Conservation (phyloP, 2,797 vertebrate genomes). For the Darevskia nairensis region DNA sequence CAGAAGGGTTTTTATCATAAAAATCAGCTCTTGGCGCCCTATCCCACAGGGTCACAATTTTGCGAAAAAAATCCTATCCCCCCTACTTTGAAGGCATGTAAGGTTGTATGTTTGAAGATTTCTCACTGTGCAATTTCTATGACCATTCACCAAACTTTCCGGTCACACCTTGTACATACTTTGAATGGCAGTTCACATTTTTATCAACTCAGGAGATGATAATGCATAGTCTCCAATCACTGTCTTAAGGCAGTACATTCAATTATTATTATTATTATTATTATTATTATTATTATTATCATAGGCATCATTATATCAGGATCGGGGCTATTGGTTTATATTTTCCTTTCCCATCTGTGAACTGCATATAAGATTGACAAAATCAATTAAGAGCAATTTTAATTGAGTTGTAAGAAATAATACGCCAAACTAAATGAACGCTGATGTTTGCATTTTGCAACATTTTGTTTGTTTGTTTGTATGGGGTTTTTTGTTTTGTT, state of each 20-base stretch:
- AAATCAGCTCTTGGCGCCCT: too few relatives aligned
- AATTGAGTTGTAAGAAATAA: background rate
- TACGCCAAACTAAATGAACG: background rate
- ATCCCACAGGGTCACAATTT: too few relatives aligned
- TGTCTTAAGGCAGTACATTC: background rate
- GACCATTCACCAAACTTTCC: too few relatives aligned
- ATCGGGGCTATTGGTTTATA: background rate
- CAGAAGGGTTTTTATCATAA: too few relatives aligned
- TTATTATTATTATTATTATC: too few relatives aligned
- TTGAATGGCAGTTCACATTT: background rate
- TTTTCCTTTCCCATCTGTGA: background rate
- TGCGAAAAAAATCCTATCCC: too few relatives aligned
- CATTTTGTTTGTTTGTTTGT: background rate
- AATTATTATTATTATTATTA: too few relatives aligned
- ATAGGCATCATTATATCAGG: background rate
- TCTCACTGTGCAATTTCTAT: too few relatives aligned
- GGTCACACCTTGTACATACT: too few relatives aligned
- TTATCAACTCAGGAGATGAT: background rate
- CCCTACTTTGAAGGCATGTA: too few relatives aligned
- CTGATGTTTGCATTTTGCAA: background rate
- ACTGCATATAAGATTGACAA: background rate
- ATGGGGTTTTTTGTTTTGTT: too few relatives aligned
- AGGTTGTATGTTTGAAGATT: too few relatives aligned
- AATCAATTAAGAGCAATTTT: background rate
- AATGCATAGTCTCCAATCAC: background rate